Conservation (phyloP, 2,888 invertebrate species). For the Pocota personata region DNA sequence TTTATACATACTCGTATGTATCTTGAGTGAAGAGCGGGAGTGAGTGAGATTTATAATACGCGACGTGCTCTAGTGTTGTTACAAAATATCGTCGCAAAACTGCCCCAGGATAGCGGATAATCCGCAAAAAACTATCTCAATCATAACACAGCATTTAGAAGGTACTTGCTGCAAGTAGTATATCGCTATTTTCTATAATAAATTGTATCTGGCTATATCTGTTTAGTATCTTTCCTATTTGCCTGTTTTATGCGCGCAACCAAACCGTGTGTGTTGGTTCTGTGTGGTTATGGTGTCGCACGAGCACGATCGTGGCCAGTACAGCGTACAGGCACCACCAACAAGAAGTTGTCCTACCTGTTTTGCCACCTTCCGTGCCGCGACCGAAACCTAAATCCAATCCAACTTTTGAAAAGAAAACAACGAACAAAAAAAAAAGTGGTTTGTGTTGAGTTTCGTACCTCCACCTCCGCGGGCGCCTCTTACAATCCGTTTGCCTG, state of each 20-base stretch:
- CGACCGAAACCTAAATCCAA: constrained; percentile 73
- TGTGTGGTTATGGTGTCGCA: constrained; percentile 54
- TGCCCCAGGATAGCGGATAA: constrained; percentile 71
- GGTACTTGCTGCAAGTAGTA: constrained; percentile 44
- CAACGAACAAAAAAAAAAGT: constrained; percentile 37
- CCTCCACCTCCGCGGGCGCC: constrained; percentile 4
- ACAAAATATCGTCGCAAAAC: constrained; percentile 53
- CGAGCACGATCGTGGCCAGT: constrained; percentile 47
- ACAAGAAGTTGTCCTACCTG: constrained; percentile 73
- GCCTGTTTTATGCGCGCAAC: constrained; percentile 23
- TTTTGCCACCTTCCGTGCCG: constrained; percentile 63
- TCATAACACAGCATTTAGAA: constrained; percentile 70
- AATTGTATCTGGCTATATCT: constrained; percentile 22
- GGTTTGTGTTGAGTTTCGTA: constrained; percentile 50
- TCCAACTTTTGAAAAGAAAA: constrained; percentile 44
- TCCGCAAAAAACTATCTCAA: constrained; percentile 64
- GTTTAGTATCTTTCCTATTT: constrained; percentile 16
- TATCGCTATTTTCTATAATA: constrained; percentile 4
- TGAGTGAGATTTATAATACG: constrained; percentile 31
- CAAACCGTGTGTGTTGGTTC: constrained; percentile 45
- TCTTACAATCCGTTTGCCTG: constrained; percentile 7
- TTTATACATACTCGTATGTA: constrained; percentile 38
- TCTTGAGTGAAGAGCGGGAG: constrained; percentile 61
- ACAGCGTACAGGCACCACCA: constrained; percentile 25
- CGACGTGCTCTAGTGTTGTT: constrained; percentile 20